Percentiles rank a stretch among this genome's conserved stretches.
phyloP scores from a whole-genome alignment of 2,888 invertebrate genomes.

The Tipula lateralis region DNA sequence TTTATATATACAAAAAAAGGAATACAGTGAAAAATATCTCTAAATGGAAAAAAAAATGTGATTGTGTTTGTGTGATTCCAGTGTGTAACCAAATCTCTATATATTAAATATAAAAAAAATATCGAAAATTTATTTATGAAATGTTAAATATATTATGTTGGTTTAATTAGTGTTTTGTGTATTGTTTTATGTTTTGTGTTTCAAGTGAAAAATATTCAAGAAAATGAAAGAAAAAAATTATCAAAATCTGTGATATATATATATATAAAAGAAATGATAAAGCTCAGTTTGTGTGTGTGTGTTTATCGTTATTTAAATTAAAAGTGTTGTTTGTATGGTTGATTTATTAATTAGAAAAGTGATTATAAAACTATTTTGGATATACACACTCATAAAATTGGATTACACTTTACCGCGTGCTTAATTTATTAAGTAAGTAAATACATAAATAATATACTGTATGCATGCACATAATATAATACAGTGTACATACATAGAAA shows the following conservation, averaged over 20 bases:
- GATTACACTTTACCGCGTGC: conserved; percentile 11
- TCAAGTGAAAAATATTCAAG: background rate
- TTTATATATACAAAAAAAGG: background rate
- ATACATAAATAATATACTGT: background rate
- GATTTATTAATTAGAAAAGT: background rate
- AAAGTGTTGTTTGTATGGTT: background rate
- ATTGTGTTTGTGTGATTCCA: background rate
- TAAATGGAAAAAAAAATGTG: background rate
- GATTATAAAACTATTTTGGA: conserved; percentile 15
- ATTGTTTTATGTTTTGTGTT: background rate
- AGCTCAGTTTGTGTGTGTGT: background rate
- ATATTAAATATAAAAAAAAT: background rate
- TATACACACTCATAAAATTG: background rate
- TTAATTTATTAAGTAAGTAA: background rate
- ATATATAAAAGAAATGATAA: background rate
- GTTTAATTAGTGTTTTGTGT: conserved; percentile 11
- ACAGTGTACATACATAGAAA: background rate
- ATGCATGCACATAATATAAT: background rate
- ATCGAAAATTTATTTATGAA: background rate
- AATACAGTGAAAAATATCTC: conserved; percentile 11
- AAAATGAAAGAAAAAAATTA: conserved; percentile 14
- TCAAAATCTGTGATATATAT: background rate
- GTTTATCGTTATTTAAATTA: conserved; percentile 19
- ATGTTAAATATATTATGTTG: background rate
- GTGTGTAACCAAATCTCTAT: background rate